phyloP scores from a whole-genome alignment of 2,113 vertebrate genomes.

The Oceanites oceanicus region DNA sequence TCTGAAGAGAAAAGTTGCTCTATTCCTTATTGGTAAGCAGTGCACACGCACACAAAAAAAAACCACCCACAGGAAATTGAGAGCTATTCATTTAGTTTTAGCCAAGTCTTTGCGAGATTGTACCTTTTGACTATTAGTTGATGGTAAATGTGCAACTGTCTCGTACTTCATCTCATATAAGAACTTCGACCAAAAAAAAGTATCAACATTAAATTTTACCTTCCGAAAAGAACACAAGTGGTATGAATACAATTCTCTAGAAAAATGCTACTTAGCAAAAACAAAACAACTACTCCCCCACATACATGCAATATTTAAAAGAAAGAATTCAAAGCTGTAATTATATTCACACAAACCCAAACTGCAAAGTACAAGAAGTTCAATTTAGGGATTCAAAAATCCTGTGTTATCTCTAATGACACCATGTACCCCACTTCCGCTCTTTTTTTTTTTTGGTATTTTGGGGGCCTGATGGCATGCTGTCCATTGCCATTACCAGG shows the following conservation, averaged over 20 bases:
- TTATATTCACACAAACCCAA: slow-evolving; percentile 4
- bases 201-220: not conserved
- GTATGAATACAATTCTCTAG: slow-evolving; percentile 16
- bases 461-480: not conserved
- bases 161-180: slow-evolving; percentile 4
- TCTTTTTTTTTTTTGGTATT: not conserved
- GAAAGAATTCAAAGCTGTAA: slow-evolving; percentile 25
- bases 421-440: not conserved
- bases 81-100: slow-evolving; percentile 45
- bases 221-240: not conserved
- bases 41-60: not conserved
- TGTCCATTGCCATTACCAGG: not conserved
- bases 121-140: slow-evolving; percentile 40
- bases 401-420: not conserved
- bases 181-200: not conserved
- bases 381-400: not conserved
- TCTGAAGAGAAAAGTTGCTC: not conserved
- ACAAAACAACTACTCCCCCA: slow-evolving; percentile 39
- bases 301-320: slow-evolving; percentile 3
- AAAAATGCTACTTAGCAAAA: slow-evolving; percentile 56
- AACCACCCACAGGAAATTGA: slow-evolving; percentile 32
- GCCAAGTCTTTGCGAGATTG: not conserved
- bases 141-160: slow-evolving; percentile 11
- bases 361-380: not conserved
- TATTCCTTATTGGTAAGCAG: slow-evolving; percentile 31